A percentile compares a stretch with the other conserved stretches of the same genome.
Conservation (phyloP, 2,797 vertebrate species). For the Siniperca obscura region DNA sequence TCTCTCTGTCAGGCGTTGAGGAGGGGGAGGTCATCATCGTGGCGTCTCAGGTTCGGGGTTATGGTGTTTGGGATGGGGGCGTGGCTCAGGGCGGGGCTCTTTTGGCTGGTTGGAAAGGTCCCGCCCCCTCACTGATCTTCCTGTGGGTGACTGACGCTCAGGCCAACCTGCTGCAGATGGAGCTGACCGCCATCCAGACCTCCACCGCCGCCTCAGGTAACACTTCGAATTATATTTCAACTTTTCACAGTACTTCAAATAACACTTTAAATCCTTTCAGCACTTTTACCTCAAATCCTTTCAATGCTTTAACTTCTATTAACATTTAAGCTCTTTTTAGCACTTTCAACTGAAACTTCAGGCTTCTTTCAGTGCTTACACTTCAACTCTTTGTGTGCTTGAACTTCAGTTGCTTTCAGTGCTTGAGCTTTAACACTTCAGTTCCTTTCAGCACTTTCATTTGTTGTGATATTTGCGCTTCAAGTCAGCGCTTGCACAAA, state of each 20-base stretch:
- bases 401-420: no score
- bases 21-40: constrained; percentile 86
- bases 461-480: background rate
- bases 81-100: constrained; percentile 68
- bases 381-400: background rate
- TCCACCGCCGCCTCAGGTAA: constrained; percentile 74
- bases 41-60: constrained; percentile 86
- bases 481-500: background rate
- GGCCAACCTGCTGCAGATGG: constrained; percentile 84
- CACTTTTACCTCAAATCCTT: no score
- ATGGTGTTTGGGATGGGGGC: constrained; percentile 88
- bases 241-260: constrained; percentile 37
- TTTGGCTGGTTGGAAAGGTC: constrained; percentile 60
- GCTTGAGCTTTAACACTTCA: background rate
- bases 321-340: no score
- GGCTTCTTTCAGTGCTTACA: no score
- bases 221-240: no score
- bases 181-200: constrained; percentile 65
- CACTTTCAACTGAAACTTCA: no score
- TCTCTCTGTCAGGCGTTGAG: constrained; percentile 10
- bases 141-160: constrained; percentile 89
- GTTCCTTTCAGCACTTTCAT: background rate
- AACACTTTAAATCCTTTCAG: background rate
- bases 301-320: no score
- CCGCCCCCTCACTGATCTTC: constrained; percentile 86